Conservation (phyloP, 2,888 invertebrate genomes). For the Dryocosmus kuriphilus region DNA sequence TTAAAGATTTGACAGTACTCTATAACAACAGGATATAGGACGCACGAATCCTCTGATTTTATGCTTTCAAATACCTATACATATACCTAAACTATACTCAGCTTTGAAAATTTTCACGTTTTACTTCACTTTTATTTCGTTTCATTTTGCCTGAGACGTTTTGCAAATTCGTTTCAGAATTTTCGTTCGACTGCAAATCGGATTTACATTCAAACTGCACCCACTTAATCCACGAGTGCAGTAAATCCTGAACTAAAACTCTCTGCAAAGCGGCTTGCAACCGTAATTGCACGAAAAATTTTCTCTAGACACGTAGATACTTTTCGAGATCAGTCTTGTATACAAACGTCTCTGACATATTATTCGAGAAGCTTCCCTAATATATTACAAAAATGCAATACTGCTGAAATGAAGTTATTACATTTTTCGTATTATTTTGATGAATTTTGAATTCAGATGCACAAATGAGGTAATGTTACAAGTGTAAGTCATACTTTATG, state of each 20-base stretch:
- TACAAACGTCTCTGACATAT: not conserved
- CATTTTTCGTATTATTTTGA: too few species aligned
- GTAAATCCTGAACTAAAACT: not conserved
- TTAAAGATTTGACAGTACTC: not conserved
- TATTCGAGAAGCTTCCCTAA: not conserved
- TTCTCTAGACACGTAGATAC: not conserved
- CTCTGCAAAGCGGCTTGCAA: not conserved
- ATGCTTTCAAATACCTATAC: not conserved
- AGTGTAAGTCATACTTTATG: too few species aligned
- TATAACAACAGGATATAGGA: not conserved
- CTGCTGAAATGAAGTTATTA: too few species aligned
- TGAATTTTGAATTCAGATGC: not conserved
- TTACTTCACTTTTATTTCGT: not conserved
- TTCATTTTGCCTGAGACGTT: not conserved
- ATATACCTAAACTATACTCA: not conserved
- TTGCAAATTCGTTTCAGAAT: slow-evolving; percentile 14
- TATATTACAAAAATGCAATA: not conserved
- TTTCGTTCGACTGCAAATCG: slow-evolving; percentile 1
- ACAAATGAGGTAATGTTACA: too few species aligned
- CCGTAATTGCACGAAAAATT: slow-evolving; percentile 6
- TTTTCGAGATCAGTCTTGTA: slow-evolving; percentile 8
- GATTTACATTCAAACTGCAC: slow-evolving; percentile 17
- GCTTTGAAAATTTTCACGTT: not conserved
- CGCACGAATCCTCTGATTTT: not conserved
- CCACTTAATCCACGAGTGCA: slow-evolving; percentile 7